Base-by-base conservation (phyloP, 2,888 invertebrate species). In the Athalia cordata region DNA sequence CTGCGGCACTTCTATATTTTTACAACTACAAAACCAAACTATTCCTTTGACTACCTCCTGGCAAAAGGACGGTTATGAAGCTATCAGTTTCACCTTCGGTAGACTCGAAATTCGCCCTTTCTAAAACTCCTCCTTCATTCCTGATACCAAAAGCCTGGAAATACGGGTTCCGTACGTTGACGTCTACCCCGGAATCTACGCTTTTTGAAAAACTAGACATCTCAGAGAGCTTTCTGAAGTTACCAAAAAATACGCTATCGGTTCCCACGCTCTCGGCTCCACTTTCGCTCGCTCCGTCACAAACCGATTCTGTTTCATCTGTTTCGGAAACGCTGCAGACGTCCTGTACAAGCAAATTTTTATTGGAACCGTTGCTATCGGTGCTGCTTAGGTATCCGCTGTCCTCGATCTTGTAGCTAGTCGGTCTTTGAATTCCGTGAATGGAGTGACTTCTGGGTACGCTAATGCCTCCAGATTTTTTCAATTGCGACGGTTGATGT, bases 311-410 rank as follows among this genome's bases (percentile, higher is more conserved):
- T n/a, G 94, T 95, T 87, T 96, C 96, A 80, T 95, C 96, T 80
- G 95, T 95, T 85, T 93, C 95, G 89, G 95, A 93, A 85, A 93
- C 92, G 90, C 93, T 92, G 83, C 92, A 90, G 82, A 93, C 87
- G 11, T 88, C 86, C 76, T 85, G 85, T 50, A 81, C 83, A 15
- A 89, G 64, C 29, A 88, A 78, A 11, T 82, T 86, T 7, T 87
- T 88, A 8, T 86, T 86, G 0, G 91, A 91, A 0, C 88, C 90
- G 64, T 89, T 90, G 2, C 96, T 96, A 85, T 96, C 96, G 52
- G 96, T 96, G 87, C 96, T 97, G 87, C 96, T 96, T 79, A 97
- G 92, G 86, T 97, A 97, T 0, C 96, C 97, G 0, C 96, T 96
- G 88, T 97, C 97, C 61, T 89, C 89, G 6, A 89, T 70, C 77